Evolutionary conservation across 2,888 invertebrate species (phyloP).

Genomic region (Heliconius sara): DNA sequence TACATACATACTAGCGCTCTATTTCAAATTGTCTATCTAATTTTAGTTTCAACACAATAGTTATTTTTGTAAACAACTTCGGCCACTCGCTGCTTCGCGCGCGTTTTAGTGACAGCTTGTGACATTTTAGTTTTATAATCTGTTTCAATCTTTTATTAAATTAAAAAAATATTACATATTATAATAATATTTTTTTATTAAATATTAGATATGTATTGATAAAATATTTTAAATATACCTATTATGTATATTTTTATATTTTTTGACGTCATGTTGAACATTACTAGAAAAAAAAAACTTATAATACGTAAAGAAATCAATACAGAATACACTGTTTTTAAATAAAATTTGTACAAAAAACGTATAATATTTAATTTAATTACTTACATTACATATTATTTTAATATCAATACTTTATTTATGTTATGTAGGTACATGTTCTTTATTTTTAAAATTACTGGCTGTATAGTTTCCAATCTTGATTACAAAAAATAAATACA

Average conservation of each 20-base stretch:
- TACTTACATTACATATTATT: background rate
- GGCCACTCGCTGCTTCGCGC: slow-evolving; percentile 38
- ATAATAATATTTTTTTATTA: no score
- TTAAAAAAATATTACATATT: background rate
- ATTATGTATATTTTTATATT: no score
- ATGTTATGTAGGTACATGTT: background rate
- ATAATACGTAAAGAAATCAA: background rate
- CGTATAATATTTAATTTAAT: background rate
- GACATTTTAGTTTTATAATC: background rate
- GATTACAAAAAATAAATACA: slow-evolving; percentile 49
- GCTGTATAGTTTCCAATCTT: background rate
- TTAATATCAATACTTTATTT: background rate
- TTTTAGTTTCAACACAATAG: slow-evolving; percentile 49
- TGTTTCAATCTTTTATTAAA: background rate
- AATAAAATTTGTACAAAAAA: background rate
- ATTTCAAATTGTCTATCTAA: slow-evolving; percentile 47
- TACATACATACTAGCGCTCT: slow-evolving; percentile 16
- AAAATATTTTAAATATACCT: no score
- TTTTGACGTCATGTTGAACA: no score
- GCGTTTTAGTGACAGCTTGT: slow-evolving; percentile 27
- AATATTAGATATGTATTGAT: no score
- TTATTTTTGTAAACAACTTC: slow-evolving; percentile 49
- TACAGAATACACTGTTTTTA: background rate
- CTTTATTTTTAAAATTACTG: background rate
- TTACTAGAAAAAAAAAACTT: no score